Percentiles rank a stretch among this genome's conserved stretches.
Conservation (phyloP, 2,888 invertebrate species). For the Drosophila fulvimacula region DNA sequence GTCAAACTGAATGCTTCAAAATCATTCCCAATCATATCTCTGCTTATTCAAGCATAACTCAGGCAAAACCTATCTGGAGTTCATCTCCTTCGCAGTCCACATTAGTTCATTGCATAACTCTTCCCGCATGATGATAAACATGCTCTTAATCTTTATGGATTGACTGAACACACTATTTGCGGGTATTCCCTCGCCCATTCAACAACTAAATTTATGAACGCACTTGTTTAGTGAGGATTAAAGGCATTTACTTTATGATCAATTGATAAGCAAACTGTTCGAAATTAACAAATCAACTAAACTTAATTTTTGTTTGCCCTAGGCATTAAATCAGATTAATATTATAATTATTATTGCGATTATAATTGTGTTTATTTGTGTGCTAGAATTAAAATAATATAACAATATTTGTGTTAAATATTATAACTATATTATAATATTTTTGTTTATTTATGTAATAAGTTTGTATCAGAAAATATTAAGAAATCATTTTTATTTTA, state of each 20-base stretch:
- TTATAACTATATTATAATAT: background rate
- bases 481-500: background rate
- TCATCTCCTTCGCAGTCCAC: background rate
- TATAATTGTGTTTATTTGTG: background rate
- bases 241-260: conserved; percentile 17
- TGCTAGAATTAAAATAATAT: background rate
- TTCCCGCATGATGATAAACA: background rate
- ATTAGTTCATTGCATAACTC: background rate
- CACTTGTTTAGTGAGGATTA: conserved; percentile 25
- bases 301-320: background rate
- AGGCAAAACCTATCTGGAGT: too few relatives aligned
- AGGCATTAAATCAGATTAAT: background rate
- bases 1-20: background rate
- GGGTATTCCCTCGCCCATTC: conserved; percentile 40
- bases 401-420: background rate
- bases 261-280: conserved; percentile 16
- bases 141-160: conserved; percentile 2
- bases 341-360: background rate
- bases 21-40: background rate
- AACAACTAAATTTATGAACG: conserved; percentile 16
- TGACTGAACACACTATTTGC: background rate
- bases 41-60: too few relatives aligned
- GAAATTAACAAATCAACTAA: background rate
- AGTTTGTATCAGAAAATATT: background rate
- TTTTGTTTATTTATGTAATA: background rate